Base-by-base conservation (phyloP, 2,888 invertebrate genomes). In the Idaea straminata region DNA sequence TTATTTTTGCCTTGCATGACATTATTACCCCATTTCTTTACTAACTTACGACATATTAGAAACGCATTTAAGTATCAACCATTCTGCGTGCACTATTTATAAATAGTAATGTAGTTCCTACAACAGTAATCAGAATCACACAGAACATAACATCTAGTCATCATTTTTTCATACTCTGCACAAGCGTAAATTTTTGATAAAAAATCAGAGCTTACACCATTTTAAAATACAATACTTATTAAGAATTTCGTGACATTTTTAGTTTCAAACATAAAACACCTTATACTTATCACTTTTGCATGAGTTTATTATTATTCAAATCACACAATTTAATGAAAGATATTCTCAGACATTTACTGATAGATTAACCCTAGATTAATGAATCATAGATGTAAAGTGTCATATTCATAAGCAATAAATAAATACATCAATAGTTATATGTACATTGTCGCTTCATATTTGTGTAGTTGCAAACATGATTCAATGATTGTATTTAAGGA, bases 391-490 rank as follows among this genome's bases (percentile, higher is more conserved):
- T 47, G 47, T 47, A 47, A 47, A 47, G 47, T 47, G 13, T 47
- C 47, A 47, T 47, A 47, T 47, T 47, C 47, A 47, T 47, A 47
- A 47, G 47, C 7, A 47, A 13, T 47, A 47, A 47, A 47, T 47
- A 47, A 47, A 47, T 47, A 47, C 47, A 47, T 47, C 59, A 73
- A 74, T 77, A 74, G 74, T 77, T 65, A 78, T 76, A 71, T 82
- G 77, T 81, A 77, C 79, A 79, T 80, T 73, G 75, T 84, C 72
- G 87, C 87, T 86, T 87, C 67, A 77, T 86, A 82, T 79, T 74
- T 85, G 83, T 87, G 85, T 87, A 85, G 84, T 79, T 79, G 72
- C 74, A 67, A 71, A 73, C 79, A 59, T 61, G 64, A 60, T 64
- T 64, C 75, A 76, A 69, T 67, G 74, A 81, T 80, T 82, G 81